Percentiles rank a stretch among this genome's conserved stretches.
Conservation (phyloP, 1,140 invertebrate genomes). For the Pseudomyrmex cubaensis region DNA sequence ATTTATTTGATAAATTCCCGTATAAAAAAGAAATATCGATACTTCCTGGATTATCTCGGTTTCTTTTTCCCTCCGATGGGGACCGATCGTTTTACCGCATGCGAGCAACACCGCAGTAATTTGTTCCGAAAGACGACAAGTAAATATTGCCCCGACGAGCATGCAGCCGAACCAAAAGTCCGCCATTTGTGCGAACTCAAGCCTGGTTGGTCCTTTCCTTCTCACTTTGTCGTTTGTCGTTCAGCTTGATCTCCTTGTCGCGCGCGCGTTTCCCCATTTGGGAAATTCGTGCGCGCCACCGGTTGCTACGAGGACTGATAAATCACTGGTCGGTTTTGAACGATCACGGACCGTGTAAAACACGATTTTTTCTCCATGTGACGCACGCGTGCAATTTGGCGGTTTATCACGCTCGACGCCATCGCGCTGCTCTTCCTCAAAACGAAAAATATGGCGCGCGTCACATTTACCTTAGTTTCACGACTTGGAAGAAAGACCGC, state of each 20-base stretch:
- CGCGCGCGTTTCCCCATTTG: slow-evolving; percentile 18
- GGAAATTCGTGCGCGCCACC: slow-evolving; percentile 52
- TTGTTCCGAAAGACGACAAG: slow-evolving; percentile 55
- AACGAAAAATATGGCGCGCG: slow-evolving; percentile 30
- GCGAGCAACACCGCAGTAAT: slow-evolving; percentile 49
- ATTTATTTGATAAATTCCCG: too few species aligned
- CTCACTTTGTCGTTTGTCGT: neutral
- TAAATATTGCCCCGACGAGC: slow-evolving; percentile 35
- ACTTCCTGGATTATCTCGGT: neutral
- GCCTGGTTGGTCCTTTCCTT: neutral
- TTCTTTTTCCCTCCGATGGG: neutral
- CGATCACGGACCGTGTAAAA: slow-evolving; percentile 45
- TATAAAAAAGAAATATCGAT: neutral
- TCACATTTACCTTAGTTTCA: slow-evolving; percentile 40
- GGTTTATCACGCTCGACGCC: slow-evolving; percentile 41
- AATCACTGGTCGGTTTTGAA: slow-evolving; percentile 57
- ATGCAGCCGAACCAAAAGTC: slow-evolving; percentile 18
- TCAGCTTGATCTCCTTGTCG: neutral
- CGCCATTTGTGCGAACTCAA: slow-evolving; percentile 12
- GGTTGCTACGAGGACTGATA: slow-evolving; percentile 48
- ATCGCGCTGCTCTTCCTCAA: neutral
- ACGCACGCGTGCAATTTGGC: slow-evolving; percentile 27
- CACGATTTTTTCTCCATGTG: slow-evolving; percentile 39
- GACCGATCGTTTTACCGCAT: slow-evolving; percentile 11
- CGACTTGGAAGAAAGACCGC: slow-evolving; percentile 3